Conservation (phyloP, 2,888 invertebrate genomes). For the Salpingus planirostris region DNA sequence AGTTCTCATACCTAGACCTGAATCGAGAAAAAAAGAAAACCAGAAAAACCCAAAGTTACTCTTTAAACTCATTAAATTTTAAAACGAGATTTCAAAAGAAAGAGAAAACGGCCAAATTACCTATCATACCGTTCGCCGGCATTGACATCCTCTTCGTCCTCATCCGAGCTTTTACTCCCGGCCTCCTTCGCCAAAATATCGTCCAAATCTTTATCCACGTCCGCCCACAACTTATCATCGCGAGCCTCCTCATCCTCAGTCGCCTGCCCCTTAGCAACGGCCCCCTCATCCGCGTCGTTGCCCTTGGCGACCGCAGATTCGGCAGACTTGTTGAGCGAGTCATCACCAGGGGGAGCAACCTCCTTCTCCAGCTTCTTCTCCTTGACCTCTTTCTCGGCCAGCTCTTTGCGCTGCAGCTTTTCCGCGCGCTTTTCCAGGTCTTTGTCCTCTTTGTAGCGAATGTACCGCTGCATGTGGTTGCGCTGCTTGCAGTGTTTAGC, state of each 20-base stretch:
- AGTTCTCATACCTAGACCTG: too few relatives aligned
- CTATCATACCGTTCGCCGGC: constrained; percentile 43
- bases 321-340: neutral
- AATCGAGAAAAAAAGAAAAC: constrained; percentile 1
- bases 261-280: constrained; percentile 19
- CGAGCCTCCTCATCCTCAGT: constrained; percentile 43
- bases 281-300: constrained; percentile 38
- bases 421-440: constrained; percentile 64
- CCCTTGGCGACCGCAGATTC: constrained; percentile 4
- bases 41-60: too few relatives aligned
- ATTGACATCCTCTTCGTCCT: constrained; percentile 56
- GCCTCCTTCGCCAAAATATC: constrained; percentile 62
- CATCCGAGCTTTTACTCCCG: constrained; percentile 52
- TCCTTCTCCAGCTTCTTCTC: constrained; percentile 38
- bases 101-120: constrained; percentile 20
- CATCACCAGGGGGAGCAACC: constrained; percentile 7
- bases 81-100: too few relatives aligned
- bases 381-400: constrained; percentile 43
- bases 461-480: constrained; percentile 66
- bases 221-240: constrained; percentile 70
- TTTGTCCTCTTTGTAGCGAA: constrained; percentile 68
- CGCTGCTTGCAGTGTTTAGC: constrained; percentile 61
- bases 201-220: constrained; percentile 73
- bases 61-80: too few relatives aligned
- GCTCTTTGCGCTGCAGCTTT: constrained; percentile 54